Conservation (phyloP, 2,113 vertebrate genomes). For the Paramisgurnus dabryanus region DNA sequence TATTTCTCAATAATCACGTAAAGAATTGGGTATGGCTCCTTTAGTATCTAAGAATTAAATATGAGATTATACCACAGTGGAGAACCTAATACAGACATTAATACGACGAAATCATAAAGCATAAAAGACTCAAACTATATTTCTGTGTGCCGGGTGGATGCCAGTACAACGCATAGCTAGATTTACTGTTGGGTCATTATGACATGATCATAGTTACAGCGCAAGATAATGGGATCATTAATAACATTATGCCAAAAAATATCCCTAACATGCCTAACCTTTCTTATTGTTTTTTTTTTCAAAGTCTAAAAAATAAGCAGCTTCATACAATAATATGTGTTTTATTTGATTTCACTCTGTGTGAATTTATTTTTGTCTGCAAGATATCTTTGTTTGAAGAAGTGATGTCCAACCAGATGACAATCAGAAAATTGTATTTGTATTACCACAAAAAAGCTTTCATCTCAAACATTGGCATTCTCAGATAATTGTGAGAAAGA, state of each 20-base stretch:
- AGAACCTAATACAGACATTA: conserved; percentile 35
- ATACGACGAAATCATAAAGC: background rate
- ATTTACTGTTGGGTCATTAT: conserved; percentile 50
- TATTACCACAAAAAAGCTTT: conserved; percentile 28
- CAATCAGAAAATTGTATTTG: conserved; percentile 25
- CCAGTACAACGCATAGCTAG: conserved; percentile 46
- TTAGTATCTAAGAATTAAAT: conserved; percentile 9
- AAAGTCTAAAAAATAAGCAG: background rate
- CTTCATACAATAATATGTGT: background rate
- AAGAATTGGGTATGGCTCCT: background rate
- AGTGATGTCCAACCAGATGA: conserved; percentile 7
- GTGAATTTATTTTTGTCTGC: background rate
- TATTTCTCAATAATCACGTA: conserved; percentile 25
- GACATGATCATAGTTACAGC: conserved; percentile 50
- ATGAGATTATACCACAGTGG: background rate
- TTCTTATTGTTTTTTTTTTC: background rate
- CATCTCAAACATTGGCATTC: background rate
- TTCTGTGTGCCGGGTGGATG: conserved; percentile 31
- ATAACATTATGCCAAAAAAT: conserved; percentile 42
- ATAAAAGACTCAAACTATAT: conserved; percentile 22
- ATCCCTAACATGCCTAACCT: conserved; percentile 11
- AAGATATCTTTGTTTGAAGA: background rate
- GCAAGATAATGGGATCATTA: conserved; percentile 48
- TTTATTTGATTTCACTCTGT: background rate
- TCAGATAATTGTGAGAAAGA: conserved; percentile 14